Percentiles rank a stretch among this genome's conserved stretches.
Conservation (phyloP, 2,797 vertebrate genomes). For the Chromis chromis region DNA sequence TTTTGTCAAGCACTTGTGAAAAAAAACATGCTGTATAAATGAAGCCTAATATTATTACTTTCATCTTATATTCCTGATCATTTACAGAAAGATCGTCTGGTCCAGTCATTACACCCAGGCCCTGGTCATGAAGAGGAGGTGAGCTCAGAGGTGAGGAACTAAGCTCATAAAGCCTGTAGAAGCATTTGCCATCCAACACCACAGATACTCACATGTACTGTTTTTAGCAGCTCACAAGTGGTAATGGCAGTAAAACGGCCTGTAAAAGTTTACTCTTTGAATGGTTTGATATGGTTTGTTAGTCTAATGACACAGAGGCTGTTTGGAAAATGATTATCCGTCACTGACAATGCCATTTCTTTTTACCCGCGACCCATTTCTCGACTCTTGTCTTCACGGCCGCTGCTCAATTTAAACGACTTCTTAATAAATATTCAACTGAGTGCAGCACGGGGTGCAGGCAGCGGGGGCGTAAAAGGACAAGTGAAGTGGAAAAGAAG, state of each 20-base stretch:
- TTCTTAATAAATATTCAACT: constrained; percentile 61
- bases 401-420: constrained; percentile 41
- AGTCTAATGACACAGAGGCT: background rate
- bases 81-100: constrained; percentile 88
- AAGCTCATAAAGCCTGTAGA: background rate
- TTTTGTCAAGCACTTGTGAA: no score
- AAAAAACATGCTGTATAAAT: no score
- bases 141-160: constrained; percentile 65
- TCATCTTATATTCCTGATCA: constrained; percentile 1
- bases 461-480: background rate
- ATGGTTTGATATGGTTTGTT: background rate
- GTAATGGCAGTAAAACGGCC: background rate
- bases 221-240: background rate
- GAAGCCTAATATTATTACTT: background rate
- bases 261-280: background rate
- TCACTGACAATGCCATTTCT: constrained; percentile 6
- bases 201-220: background rate
- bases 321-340: constrained; percentile 17
- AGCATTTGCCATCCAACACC: background rate
- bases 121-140: constrained; percentile 90
- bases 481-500: constrained; percentile 25
- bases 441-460: background rate
- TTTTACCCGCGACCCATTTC: background rate
- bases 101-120: constrained; percentile 86
- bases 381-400: constrained; percentile 22